Evolutionary conservation across 1,140 invertebrate species (phyloP), one percentile per base, ranked within the genome.

Genomic region (Drosophila nigrodunni): DNA sequence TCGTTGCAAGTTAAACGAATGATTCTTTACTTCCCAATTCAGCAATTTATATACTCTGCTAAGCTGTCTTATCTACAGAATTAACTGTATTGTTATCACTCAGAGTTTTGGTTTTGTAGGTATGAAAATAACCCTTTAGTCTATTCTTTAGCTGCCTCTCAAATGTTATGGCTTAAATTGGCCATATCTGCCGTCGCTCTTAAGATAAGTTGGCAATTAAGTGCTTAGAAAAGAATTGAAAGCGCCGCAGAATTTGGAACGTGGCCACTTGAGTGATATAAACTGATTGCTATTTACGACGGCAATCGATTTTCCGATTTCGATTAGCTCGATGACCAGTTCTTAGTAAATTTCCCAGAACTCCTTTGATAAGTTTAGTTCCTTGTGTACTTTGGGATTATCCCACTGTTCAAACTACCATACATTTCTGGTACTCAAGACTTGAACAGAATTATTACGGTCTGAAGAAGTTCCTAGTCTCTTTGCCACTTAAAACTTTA

Each of bases 1-100:
- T 81, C 65, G 78, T 47, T 55, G 52, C n/a, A 11, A 50, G 52
- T 21, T 9, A 11, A 74, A 86, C 71, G 81, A 89, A 82, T 85
- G 78, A 76, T 54, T 69, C 43, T 61, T 5, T 8, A 18, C 21
- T 21, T 30, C 18, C 15, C 50, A 9, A 5, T 2, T 3, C 2
- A 1, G 0, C 39, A 9, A 57, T 25, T 83, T 88, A 74, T 89
- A 88, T 75, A 69, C 50, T 21, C 9, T 7, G 10, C 5, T 37
- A 30, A 15, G 37, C 21, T 13, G 46, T 9, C 2, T 72, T 68
- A 78, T 76, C 67, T 10, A 35, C 18, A 34, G 25, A 7, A 6
- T 15, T 41, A 60, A 30, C 10, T 10, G 1, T 25, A 18, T 3
- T 37, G 18, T 47, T 74, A 60, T 74, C 50, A 39, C 2, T 57